These are phyloP conservation scores for Tyria jacobaeae DNA, from an alignment of 2,888 invertebrate species.

Conservation along the genomic window DNA sequence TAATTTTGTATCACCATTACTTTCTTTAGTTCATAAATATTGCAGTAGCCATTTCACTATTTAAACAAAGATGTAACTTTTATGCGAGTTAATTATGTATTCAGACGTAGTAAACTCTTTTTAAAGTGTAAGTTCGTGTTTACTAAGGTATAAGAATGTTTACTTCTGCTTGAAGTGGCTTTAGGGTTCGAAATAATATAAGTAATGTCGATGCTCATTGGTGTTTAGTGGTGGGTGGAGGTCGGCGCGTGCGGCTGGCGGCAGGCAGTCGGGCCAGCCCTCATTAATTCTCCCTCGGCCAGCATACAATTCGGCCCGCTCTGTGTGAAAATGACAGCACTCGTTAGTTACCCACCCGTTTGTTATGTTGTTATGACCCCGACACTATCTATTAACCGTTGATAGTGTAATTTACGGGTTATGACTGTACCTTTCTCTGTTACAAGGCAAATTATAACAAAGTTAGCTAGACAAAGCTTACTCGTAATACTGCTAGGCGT, in stretches of 20 bases:
- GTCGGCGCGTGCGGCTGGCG: slow-evolving; percentile 52
- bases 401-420: slow-evolving; percentile 58
- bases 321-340: slow-evolving; percentile 73
- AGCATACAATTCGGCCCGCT: slow-evolving; percentile 61
- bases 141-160: slow-evolving; percentile 18
- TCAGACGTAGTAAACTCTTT: neutral
- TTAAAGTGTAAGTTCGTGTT: neutral
- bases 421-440: slow-evolving; percentile 42
- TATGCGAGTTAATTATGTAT: neutral
- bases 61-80: neutral
- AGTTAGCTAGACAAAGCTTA: slow-evolving; percentile 40
- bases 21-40: slow-evolving; percentile 22
- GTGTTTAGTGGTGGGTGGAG: slow-evolving; percentile 41
- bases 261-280: slow-evolving; percentile 50
- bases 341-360: slow-evolving; percentile 71
- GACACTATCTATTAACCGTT: slow-evolving; percentile 68
- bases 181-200: slow-evolving; percentile 38
- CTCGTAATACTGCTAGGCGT: slow-evolving; percentile 52
- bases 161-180: slow-evolving; percentile 32
- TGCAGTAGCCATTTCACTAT: neutral
- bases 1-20: slow-evolving; percentile 40
- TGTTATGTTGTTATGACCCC: slow-evolving; percentile 65
- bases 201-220: slow-evolving; percentile 46
- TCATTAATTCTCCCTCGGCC: slow-evolving; percentile 68
- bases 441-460: slow-evolving; percentile 44